Evolutionary conservation across 2,888 invertebrate genomes (phyloP).

Genomic region (Eristalis arbustorum): DNA sequence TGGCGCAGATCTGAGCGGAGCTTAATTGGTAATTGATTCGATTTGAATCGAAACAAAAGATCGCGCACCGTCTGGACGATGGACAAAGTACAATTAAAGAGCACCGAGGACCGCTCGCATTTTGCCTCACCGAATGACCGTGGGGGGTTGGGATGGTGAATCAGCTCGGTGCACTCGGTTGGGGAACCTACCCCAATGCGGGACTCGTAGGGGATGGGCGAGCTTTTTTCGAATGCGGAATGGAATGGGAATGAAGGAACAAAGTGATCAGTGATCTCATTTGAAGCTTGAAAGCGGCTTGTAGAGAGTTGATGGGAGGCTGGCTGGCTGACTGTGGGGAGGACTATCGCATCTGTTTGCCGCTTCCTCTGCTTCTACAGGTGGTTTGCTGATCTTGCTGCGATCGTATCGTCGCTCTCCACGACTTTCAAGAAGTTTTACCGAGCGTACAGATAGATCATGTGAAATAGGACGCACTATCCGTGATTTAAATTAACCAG

Average conservation of each 20-base stretch:
- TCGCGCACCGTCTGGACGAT: conserved; percentile 24
- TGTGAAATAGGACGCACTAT: too few species aligned
- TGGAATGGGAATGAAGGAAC: neutral
- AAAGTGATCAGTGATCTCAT: too few species aligned
- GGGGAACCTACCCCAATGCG: neutral
- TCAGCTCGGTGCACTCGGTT: conserved; percentile 13
- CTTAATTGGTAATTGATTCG: conserved; percentile 50
- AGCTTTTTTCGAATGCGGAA: neutral
- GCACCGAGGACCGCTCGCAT: neutral
- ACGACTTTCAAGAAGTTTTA: too few species aligned
- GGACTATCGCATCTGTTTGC: too few species aligned
- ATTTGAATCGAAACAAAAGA: conserved; percentile 30
- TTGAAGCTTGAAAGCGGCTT: too few species aligned
- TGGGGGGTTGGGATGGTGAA: neutral
- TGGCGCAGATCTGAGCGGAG: conserved; percentile 2
- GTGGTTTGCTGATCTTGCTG: too few species aligned
- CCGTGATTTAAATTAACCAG: too few species aligned
- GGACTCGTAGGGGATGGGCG: neutral
- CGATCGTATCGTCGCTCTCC: too few species aligned
- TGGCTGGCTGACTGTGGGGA: too few species aligned
- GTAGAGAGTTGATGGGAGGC: too few species aligned
- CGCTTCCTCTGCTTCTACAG: too few species aligned
- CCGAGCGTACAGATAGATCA: too few species aligned
- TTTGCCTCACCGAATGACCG: neutral
- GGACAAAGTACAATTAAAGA: neutral